Conservation (phyloP, 2,888 invertebrate species). For the Lepidonotus clava region DNA sequence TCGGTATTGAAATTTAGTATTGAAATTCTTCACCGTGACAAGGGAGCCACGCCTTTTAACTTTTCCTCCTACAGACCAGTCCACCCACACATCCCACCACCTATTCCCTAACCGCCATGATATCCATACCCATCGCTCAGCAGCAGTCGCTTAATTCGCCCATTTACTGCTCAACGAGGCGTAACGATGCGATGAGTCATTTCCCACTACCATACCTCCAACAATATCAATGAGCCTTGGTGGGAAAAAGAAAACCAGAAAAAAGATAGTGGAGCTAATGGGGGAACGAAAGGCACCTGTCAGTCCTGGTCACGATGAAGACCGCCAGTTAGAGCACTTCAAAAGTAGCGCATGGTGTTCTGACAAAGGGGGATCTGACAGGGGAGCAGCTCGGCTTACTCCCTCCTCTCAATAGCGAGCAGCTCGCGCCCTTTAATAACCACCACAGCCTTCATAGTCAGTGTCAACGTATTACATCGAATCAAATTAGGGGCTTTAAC, state of each 20-base stretch:
- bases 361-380: background rate
- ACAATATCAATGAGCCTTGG: too few relatives aligned
- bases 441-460: background rate
- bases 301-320: background rate
- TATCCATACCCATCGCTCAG: too few relatives aligned
- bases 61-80: background rate
- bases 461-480: background rate
- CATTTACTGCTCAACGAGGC: constrained; percentile 28
- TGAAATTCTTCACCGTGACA: too few relatives aligned
- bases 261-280: background rate
- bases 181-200: background rate
- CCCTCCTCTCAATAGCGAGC: background rate
- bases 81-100: background rate
- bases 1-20: too few relatives aligned
- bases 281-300: background rate
- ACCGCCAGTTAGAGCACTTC: background rate
- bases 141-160: background rate
- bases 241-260: too few relatives aligned
- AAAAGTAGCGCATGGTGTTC: background rate
- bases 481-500: background rate
- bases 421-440: background rate
- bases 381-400: background rate
- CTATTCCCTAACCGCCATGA: background rate
- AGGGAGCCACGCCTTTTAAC: too few relatives aligned
- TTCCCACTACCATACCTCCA: too few relatives aligned